Conservation (phyloP, 92 coral and sea anemone species). For the Paragorgia papillata region DNA sequence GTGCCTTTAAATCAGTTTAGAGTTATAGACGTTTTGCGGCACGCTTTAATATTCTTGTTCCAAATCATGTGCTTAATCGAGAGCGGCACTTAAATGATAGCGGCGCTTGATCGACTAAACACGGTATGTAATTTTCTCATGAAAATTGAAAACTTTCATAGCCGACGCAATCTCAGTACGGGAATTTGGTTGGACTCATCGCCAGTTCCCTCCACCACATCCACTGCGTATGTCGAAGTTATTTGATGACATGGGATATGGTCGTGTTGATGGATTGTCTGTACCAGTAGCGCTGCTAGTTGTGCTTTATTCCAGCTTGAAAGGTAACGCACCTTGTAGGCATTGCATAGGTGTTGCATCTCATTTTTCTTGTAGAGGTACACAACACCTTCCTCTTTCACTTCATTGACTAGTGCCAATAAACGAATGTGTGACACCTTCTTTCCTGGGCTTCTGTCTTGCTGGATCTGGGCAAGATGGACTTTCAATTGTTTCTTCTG, state of each 20-base stretch:
- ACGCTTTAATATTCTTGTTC: too few species aligned
- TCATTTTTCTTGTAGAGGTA: constrained; percentile 16
- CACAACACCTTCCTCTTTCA: neutral
- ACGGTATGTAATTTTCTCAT: too few species aligned
- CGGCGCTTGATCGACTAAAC: too few species aligned
- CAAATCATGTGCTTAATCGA: too few species aligned
- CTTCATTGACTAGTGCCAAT: neutral
- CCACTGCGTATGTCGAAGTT: constrained; percentile 7
- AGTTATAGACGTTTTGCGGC: too few species aligned
- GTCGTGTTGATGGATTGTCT: neutral
- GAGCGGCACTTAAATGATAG: too few species aligned
- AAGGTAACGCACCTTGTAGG: neutral
- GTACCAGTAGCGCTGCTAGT: neutral
- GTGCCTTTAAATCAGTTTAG: too few species aligned
- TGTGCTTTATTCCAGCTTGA: constrained; percentile 16
- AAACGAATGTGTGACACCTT: constrained; percentile 10
- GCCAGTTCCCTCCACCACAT: neutral
- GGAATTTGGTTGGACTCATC: neutral
- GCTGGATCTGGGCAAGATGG: constrained; percentile 20
- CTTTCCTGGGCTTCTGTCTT: constrained; percentile 10
- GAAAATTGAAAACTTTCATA: neutral
- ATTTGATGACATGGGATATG: constrained; percentile 20
- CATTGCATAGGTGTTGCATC: too few species aligned
- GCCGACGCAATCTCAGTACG: constrained; percentile 3
- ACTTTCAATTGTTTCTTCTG: constrained; percentile 18